These are phyloP conservation scores for Actinia equina DNA, from an alignment of 64 coral and sea anemone genomes.

Conservation along the genomic window DNA sequence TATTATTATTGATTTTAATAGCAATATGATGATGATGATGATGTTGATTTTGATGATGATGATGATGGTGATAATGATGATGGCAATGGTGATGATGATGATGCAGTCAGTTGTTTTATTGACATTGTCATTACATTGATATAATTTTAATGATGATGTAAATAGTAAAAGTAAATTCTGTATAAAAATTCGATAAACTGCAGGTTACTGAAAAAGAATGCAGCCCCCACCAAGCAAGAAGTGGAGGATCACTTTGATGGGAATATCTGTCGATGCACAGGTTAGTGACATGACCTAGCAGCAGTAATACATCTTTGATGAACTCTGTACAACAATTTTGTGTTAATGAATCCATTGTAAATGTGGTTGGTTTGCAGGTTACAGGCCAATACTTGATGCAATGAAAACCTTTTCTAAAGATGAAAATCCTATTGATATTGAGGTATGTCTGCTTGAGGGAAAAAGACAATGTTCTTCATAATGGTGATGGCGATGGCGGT, in stretches of 20 bases:
- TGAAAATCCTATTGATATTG: constrained; percentile 75
- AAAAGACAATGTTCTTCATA: neutral
- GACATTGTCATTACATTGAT: no score
- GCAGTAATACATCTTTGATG: neutral
- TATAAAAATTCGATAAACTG: neutral
- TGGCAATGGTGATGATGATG: neutral
- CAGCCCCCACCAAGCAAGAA: constrained; percentile 68
- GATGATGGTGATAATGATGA: neutral
- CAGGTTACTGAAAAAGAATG: constrained; percentile 67
- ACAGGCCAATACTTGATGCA: constrained; percentile 93
- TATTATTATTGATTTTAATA: no score
- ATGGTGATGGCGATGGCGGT: neutral
- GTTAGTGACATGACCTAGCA: constrained; percentile 1
- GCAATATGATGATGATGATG: neutral
- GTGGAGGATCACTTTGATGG: constrained; percentile 93
- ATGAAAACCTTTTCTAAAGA: constrained; percentile 91
- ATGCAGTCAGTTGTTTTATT: neutral
- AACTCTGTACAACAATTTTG: no score
- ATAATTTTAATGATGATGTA: neutral
- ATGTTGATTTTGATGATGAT: neutral
- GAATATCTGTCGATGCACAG: constrained; percentile 87
- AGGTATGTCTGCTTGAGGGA: constrained; percentile 37
- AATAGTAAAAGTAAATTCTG: neutral
- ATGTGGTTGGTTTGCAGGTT: constrained; percentile 44
- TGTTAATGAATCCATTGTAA: no score